Evolutionary conservation across 2,888 invertebrate species (phyloP).

Genomic region (Magallana nippona): DNA sequence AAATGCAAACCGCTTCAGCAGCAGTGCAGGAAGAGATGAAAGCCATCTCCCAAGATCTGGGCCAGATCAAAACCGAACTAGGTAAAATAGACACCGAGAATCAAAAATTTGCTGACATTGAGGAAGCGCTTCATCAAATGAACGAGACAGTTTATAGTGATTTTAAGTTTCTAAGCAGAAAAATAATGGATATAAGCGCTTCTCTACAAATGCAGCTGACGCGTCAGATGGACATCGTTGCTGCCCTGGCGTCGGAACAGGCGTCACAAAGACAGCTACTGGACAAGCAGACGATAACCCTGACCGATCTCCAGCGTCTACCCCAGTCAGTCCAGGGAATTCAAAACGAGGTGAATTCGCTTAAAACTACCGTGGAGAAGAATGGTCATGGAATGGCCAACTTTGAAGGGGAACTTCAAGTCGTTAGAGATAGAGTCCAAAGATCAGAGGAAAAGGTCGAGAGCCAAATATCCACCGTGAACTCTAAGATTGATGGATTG

Average conservation of each 20-base stretch:
- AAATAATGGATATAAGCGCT: not conserved
- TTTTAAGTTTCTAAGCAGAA: slow-evolving; percentile 2
- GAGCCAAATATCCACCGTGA: not conserved
- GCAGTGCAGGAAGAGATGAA: slow-evolving; percentile 19
- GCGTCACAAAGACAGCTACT: not conserved
- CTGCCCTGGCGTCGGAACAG: not conserved
- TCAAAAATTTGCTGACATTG: not conserved
- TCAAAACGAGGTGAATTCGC: not conserved
- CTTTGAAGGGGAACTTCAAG: not conserved
- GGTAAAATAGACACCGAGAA: not conserved
- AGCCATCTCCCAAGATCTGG: slow-evolving; percentile 27
- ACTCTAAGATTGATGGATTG: not conserved
- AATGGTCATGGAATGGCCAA: not conserved
- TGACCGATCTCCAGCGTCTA: not conserved
- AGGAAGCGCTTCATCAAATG: not conserved
- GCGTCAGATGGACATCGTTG: slow-evolving; percentile 7
- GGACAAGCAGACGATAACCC: not conserved
- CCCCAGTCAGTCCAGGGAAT: not conserved
- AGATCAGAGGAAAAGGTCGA: not conserved
- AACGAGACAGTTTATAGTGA: not conserved
- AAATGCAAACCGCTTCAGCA: not conserved
- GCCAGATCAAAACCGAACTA: not conserved
- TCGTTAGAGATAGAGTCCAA: not conserved
- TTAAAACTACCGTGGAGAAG: not conserved
- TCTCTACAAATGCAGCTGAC: slow-evolving; percentile 5